A percentile compares a stretch with the other conserved stretches of the same genome.
Evolutionary conservation across 1,140 invertebrate species (phyloP).

Genomic region (Chionoecetes opilio): DNA sequence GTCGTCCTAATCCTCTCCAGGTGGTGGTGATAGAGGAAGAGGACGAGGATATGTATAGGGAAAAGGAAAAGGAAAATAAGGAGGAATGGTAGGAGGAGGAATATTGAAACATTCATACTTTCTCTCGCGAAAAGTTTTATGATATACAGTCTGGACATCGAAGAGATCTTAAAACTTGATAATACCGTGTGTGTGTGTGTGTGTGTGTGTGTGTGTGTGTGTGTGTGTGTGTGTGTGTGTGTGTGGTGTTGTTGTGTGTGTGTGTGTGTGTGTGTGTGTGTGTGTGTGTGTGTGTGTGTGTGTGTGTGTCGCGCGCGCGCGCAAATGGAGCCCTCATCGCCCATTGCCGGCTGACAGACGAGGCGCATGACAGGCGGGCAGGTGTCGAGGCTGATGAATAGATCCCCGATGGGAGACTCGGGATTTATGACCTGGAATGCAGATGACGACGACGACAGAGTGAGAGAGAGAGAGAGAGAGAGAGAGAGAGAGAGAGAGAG

Average conservation of each 20-base stretch:
- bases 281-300: conserved; percentile 27
- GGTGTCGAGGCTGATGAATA: neutral
- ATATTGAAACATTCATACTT: neutral
- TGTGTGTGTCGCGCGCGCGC: conserved; percentile 11
- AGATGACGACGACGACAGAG: neutral
- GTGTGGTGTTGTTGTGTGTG: neutral
- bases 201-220: neutral
- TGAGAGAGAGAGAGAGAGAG: conserved; percentile 25
- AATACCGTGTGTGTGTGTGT: neutral
- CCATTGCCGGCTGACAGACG: neutral
- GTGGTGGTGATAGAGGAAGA: neutral
- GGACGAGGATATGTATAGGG: neutral
- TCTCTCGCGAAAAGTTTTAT: neutral
- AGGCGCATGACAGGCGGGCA: conserved; percentile 24
- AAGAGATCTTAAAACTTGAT: neutral
- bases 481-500: conserved; percentile 39
- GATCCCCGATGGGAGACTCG: neutral
- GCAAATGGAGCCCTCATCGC: conserved; percentile 9
- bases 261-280: conserved; percentile 3
- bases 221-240: conserved; percentile 8
- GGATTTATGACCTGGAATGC: neutral
- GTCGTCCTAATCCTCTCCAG: neutral
- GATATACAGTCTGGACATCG: neutral
- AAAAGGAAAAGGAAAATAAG: neutral
- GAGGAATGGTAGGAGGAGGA: neutral